These are phyloP conservation scores for Lasiommata megera DNA, from an alignment of 2,888 invertebrate genomes.

Conservation along the genomic window DNA sequence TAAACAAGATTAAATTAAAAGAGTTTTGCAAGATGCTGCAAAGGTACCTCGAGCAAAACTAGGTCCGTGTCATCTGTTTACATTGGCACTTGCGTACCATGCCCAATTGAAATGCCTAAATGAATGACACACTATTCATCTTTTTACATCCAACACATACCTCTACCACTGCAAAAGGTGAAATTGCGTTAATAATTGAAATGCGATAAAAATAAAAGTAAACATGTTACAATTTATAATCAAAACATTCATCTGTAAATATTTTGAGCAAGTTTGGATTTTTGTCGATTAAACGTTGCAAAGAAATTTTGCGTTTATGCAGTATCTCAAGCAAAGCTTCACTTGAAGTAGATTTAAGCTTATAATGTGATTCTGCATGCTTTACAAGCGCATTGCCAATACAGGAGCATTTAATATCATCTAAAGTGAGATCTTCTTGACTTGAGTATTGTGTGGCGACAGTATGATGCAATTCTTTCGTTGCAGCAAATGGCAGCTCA, in stretches of 20 bases:
- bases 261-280: constrained; percentile 61
- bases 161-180: too few species aligned
- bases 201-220: not conserved
- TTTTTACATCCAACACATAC: too few species aligned
- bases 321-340: constrained; percentile 41
- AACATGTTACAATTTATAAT: constrained; percentile 34
- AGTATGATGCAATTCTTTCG: constrained; percentile 49
- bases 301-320: constrained; percentile 48
- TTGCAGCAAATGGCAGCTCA: constrained; percentile 55
- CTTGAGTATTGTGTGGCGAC: constrained; percentile 65
- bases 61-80: not conserved
- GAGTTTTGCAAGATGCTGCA: constrained; percentile 58
- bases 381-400: constrained; percentile 30
- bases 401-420: constrained; percentile 49
- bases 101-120: too few species aligned
- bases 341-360: constrained; percentile 30
- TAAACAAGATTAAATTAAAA: constrained; percentile 41
- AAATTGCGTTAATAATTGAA: too few species aligned
- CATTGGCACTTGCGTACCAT: too few species aligned
- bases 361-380: constrained; percentile 20
- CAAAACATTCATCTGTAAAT: constrained; percentile 64
- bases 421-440: constrained; percentile 49
- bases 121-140: too few species aligned
- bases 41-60: constrained; percentile 44
- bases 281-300: constrained; percentile 47